Evolutionary conservation across 1,140 invertebrate species (phyloP).

Genomic region (Dysdera silvatica): DNA sequence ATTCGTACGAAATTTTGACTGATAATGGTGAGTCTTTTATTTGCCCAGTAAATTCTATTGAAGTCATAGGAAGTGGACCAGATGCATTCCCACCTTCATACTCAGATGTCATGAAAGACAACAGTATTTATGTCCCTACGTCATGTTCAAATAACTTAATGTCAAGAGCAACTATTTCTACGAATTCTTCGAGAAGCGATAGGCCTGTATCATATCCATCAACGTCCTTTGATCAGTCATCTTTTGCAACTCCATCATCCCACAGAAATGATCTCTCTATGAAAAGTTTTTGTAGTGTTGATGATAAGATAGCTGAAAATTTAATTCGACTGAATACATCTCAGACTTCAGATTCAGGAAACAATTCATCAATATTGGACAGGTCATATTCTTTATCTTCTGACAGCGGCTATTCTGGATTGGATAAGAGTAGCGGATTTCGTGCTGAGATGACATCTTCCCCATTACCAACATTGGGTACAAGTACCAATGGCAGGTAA

Average conservation of each 20-base stretch:
- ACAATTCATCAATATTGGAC: too few relatives aligned
- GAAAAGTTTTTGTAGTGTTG: background rate
- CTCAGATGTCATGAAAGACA: conserved; percentile 9
- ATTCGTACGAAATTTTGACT: conserved; percentile 36
- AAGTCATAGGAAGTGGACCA: conserved; percentile 29
- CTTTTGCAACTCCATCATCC: conserved; percentile 6
- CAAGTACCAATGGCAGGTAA: too few relatives aligned
- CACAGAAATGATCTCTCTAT: background rate
- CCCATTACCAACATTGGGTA: too few relatives aligned
- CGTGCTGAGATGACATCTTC: too few relatives aligned
- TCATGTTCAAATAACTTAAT: too few relatives aligned
- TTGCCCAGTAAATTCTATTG: conserved; percentile 34
- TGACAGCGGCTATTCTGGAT: too few relatives aligned
- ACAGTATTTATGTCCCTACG: too few relatives aligned
- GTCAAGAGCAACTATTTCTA: too few relatives aligned
- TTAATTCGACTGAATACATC: background rate
- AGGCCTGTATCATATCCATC: background rate
- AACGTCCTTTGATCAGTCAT: background rate
- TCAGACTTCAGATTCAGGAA: background rate
- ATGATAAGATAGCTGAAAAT: conserved; percentile 10
- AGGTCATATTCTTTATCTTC: too few relatives aligned
- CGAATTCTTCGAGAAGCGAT: background rate
- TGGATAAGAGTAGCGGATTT: too few relatives aligned
- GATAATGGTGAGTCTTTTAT: conserved; percentile 33
- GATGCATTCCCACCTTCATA: conserved; percentile 15